phyloP scores from a whole-genome alignment of 2,797 vertebrate species.

The Hafferia zeledoni region DNA sequence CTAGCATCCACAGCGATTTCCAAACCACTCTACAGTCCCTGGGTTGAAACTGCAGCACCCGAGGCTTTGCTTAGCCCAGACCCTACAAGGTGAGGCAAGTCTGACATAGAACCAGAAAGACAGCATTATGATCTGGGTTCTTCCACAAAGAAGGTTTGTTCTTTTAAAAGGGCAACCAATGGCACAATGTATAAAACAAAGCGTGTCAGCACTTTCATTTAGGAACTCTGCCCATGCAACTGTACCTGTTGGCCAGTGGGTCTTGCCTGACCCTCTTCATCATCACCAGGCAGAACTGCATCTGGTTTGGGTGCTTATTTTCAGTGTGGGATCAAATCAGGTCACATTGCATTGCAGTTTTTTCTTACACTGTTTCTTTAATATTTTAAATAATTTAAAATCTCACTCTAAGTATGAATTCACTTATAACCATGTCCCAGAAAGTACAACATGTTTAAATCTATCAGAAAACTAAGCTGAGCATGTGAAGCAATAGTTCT shows the following conservation, averaged over 20 bases:
- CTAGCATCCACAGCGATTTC: accelerated
- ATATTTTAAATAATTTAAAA: neutral
- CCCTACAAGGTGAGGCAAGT: accelerated
- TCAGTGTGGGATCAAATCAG: accelerated
- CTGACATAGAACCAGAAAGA: accelerated
- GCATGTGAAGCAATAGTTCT: neutral
- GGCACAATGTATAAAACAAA: accelerated
- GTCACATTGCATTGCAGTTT: accelerated
- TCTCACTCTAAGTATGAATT: neutral
- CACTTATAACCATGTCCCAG: neutral
- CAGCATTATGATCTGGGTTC: accelerated
- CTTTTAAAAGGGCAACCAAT: neutral
- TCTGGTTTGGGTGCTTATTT: neutral
- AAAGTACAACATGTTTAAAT: neutral
- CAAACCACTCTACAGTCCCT: accelerated
- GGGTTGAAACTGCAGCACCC: accelerated
- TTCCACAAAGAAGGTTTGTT: neutral
- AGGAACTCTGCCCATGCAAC: neutral
- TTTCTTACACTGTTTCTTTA: neutral
- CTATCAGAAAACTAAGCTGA: neutral
- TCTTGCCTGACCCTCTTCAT: neutral
- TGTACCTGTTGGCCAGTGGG: neutral
- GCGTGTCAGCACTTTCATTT: accelerated
- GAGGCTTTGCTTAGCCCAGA: neutral
- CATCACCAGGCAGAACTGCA: neutral